phyloP scores from a whole-genome alignment of 2,797 vertebrate genomes.

The Ciconia nigra region DNA sequence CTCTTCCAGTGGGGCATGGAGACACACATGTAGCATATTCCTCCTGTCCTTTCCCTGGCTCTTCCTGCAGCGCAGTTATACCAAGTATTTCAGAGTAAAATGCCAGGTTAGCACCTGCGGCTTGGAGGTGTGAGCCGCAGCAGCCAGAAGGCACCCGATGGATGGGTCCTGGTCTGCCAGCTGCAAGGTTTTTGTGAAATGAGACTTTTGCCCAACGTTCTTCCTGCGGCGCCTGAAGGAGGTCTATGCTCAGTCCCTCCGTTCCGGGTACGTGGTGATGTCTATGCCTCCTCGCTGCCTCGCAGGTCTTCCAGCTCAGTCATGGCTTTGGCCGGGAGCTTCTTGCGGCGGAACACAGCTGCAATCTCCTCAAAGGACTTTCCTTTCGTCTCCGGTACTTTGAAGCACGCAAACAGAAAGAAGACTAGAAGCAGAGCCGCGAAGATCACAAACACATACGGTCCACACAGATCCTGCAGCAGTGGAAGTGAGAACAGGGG shows the following conservation, averaged over 20 bases:
- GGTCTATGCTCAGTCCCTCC: background rate
- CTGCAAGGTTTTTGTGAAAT: slow-evolving; percentile 10
- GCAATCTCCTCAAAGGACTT: slow-evolving; percentile 93
- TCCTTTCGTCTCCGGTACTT: slow-evolving; percentile 95
- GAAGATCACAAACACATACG: slow-evolving; percentile 90
- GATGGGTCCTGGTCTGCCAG: background rate
- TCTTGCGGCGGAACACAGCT: slow-evolving; percentile 82
- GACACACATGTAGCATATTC: background rate
- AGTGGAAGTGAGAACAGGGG: background rate
- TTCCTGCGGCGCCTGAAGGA: background rate
- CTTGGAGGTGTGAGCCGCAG: background rate
- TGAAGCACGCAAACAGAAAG: slow-evolving; percentile 84
- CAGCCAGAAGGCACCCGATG: background rate
- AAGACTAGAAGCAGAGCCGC: slow-evolving; percentile 84
- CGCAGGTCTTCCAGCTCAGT: slow-evolving; percentile 86
- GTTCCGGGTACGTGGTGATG: background rate
- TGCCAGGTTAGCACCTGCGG: background rate
- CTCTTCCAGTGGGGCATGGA: background rate
- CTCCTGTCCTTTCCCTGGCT: background rate
- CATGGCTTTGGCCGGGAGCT: background rate
- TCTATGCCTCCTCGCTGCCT: slow-evolving; percentile 74
- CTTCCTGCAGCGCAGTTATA: background rate
- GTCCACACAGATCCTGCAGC: slow-evolving; percentile 78
- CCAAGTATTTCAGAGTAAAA: background rate
- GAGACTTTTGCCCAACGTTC: background rate